Percentiles rank a stretch among this genome's conserved stretches.
Conservation (phyloP, 2,113 vertebrate species). For the Sula dactylatra region DNA sequence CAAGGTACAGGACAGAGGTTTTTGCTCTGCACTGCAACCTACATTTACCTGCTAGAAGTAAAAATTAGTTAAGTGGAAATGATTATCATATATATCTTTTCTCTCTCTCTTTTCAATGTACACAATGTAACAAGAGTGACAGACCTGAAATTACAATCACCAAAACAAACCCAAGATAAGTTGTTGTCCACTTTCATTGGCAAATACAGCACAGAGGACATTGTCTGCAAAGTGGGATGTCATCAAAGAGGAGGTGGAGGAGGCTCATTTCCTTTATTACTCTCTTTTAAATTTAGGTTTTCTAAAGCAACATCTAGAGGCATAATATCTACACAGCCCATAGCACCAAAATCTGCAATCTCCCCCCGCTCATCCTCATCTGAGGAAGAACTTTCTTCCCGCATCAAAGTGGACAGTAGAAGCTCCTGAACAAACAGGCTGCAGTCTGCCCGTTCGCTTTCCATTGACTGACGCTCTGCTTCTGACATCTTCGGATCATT, state of each 20-base stretch:
- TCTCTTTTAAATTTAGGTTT: constrained; percentile 97
- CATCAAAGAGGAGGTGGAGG: constrained; percentile 99
- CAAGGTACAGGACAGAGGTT: constrained; percentile 86
- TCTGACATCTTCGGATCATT: constrained; percentile 97
- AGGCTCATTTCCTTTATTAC: constrained; percentile 95
- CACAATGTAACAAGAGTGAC: constrained; percentile 99
- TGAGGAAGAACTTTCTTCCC: constrained; percentile 95
- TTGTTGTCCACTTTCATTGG: constrained; percentile 97
- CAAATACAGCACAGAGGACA: constrained; percentile 99
- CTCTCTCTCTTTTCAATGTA: constrained; percentile 95
- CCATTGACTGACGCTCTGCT: constrained; percentile 91
- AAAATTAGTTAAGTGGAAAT: constrained; percentile 95
- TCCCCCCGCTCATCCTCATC: constrained; percentile 97
- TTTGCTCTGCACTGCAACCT: constrained; percentile 87
- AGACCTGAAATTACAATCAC: constrained; percentile 99
- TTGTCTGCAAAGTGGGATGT: constrained; percentile 92
- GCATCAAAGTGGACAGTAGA: constrained; percentile 94
- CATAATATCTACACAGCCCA: constrained; percentile 99
- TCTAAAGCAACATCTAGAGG: constrained; percentile 99
- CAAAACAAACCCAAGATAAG: constrained; percentile 90
- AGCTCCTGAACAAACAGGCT: constrained; percentile 99
- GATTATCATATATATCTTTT: constrained; percentile 97
- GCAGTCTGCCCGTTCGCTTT: constrained; percentile 93
- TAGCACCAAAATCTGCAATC: constrained; percentile 97
- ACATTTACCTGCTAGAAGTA: constrained; percentile 92